phyloP scores from a whole-genome alignment of 2,113 vertebrate species.

The Sceloporus tristichus region DNA sequence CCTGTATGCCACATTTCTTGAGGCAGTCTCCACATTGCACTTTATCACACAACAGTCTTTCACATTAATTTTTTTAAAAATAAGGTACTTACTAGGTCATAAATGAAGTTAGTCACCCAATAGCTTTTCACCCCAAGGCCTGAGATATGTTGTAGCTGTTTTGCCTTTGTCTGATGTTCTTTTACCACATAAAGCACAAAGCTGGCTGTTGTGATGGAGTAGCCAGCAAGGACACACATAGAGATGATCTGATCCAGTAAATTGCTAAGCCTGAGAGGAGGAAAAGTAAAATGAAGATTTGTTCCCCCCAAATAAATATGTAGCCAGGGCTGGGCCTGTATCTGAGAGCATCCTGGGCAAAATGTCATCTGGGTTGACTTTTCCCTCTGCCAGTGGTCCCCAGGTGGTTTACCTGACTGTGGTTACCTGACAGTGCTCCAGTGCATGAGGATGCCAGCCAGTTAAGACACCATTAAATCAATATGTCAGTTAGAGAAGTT shows the following conservation, averaged over 20 bases:
- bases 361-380: not conserved
- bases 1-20: not conserved
- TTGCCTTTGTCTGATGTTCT: constrained; percentile 92
- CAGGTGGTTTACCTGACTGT: not conserved
- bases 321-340: not conserved
- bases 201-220: constrained; percentile 92
- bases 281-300: constrained; percentile 13
- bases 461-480: too few species aligned
- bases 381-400: not conserved
- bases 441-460: too few species aligned
- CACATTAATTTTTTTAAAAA: constrained; percentile 1
- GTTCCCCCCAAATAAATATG: not conserved
- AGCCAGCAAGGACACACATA: constrained; percentile 91
- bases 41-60: not conserved
- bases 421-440: not conserved
- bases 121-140: constrained; percentile 91
- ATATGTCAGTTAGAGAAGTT: too few species aligned
- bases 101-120: constrained; percentile 93
- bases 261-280: constrained; percentile 82
- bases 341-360: not conserved
- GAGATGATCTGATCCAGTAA: constrained; percentile 90
- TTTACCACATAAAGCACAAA: constrained; percentile 93
- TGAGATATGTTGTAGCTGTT: constrained; percentile 94
- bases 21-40: not conserved
- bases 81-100: constrained; percentile 90